These are phyloP conservation scores for Intellagama lesueurii DNA, from an alignment of 2,797 vertebrate genomes.

Conservation along the genomic window DNA sequence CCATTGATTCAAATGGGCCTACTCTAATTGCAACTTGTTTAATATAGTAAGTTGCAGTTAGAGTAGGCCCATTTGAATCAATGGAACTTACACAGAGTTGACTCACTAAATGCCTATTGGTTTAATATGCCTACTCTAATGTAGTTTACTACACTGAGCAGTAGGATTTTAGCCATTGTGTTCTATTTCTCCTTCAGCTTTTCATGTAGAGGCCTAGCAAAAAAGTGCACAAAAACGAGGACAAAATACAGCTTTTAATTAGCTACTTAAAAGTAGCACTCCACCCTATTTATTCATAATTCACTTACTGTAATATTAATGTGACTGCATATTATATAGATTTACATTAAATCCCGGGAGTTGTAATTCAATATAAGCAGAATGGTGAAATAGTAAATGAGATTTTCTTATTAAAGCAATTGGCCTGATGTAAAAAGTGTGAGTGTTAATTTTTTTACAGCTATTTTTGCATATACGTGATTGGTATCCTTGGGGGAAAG, in stretches of 20 bases:
- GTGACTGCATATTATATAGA: slow-evolving; percentile 27
- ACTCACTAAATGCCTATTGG: too few species aligned
- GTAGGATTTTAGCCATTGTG: slow-evolving; percentile 34
- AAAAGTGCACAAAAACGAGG: slow-evolving; percentile 37
- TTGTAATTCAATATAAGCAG: slow-evolving; percentile 25
- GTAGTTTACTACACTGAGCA: too few species aligned
- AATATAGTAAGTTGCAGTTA: too few species aligned
- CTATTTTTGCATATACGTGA: slow-evolving; percentile 48
- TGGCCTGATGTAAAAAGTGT: slow-evolving; percentile 49
- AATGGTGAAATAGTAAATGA: slow-evolving; percentile 55
- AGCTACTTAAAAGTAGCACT: slow-evolving; percentile 50
- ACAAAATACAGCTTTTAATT: slow-evolving; percentile 34
- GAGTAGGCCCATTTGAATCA: too few species aligned
- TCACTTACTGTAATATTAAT: neutral
- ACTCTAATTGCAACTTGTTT: too few species aligned
- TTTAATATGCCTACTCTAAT: too few species aligned
- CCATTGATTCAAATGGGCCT: too few species aligned
- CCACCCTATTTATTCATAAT: slow-evolving; percentile 14
- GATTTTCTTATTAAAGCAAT: slow-evolving; percentile 34
- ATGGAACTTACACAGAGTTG: too few species aligned
- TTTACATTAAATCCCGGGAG: neutral
- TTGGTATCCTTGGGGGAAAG: slow-evolving; percentile 52
- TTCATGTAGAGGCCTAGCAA: slow-evolving; percentile 24
- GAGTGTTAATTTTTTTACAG: slow-evolving; percentile 2
- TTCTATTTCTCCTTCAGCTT: slow-evolving; percentile 50